phyloP scores from a whole-genome alignment of 2,888 invertebrate species.

The Colostygia pectinataria region DNA sequence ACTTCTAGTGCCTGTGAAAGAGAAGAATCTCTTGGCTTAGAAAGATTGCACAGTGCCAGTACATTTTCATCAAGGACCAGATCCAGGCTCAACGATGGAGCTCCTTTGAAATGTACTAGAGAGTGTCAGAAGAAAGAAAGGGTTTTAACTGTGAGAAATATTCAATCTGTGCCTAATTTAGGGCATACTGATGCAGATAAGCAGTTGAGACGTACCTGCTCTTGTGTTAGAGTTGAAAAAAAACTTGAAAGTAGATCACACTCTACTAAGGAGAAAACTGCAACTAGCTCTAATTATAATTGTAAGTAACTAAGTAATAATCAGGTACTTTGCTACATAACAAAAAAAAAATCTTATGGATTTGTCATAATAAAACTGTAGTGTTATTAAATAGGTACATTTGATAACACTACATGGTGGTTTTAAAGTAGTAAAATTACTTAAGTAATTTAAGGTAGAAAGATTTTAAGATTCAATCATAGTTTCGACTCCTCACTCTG shows the following conservation, averaged over 20 bases:
- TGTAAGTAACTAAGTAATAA: too few species aligned
- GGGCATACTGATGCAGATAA: slow-evolving; percentile 48
- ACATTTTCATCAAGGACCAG: slow-evolving; percentile 72
- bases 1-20: slow-evolving; percentile 42
- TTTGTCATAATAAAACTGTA: too few species aligned
- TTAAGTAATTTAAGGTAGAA: too few species aligned
- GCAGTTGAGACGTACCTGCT: slow-evolving; percentile 59
- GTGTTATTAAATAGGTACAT: too few species aligned
- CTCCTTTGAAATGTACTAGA: slow-evolving; percentile 49
- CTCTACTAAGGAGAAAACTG: slow-evolving; percentile 44
- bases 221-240: slow-evolving; percentile 61
- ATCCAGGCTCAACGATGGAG: slow-evolving; percentile 53
- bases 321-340: too few species aligned
- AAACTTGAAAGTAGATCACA: slow-evolving; percentile 44
- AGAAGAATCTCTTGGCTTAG: slow-evolving; percentile 53
- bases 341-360: too few species aligned
- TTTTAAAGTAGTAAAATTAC: too few species aligned
- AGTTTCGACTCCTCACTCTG: too few species aligned
- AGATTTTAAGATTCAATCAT: too few species aligned
- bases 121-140: slow-evolving; percentile 46
- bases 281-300: slow-evolving; percentile 57
- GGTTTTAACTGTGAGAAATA: slow-evolving; percentile 40
- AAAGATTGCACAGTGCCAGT: slow-evolving; percentile 73
- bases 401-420: too few species aligned
- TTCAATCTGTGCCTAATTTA: slow-evolving; percentile 65